A percentile compares a stretch with the other conserved stretches of the same genome.
Conservation (phyloP, 2,113 vertebrate genomes). For the Colossoma macropomum region DNA sequence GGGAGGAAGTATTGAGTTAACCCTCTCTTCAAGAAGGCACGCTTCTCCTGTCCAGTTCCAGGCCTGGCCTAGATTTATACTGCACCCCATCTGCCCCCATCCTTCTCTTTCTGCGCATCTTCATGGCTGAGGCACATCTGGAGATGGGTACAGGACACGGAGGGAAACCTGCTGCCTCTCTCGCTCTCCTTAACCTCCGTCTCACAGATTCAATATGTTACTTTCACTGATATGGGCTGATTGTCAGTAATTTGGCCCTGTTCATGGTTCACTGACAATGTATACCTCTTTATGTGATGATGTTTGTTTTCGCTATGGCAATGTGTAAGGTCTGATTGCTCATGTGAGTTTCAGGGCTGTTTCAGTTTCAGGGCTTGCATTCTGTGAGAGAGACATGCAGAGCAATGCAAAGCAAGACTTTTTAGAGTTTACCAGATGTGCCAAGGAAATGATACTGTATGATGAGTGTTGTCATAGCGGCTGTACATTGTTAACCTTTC, state of each 20-base stretch:
- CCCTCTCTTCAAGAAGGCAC: slow-evolving; percentile 46
- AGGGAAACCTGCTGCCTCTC: slow-evolving; percentile 24
- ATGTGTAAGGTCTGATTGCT: slow-evolving; percentile 60
- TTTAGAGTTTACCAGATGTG: slow-evolving; percentile 16
- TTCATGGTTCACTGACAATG: slow-evolving; percentile 49
- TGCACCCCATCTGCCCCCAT: not conserved
- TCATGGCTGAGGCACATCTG: slow-evolving; percentile 36
- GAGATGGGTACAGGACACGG: not conserved
- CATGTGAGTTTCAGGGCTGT: slow-evolving; percentile 48
- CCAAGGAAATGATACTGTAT: slow-evolving; percentile 5
- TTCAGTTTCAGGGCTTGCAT: slow-evolving; percentile 24
- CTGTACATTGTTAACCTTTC: not conserved
- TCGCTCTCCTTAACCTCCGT: slow-evolving; percentile 20
- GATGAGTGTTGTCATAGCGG: not conserved
- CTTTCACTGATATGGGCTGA: slow-evolving; percentile 30
- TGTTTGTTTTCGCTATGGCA: slow-evolving; percentile 59
- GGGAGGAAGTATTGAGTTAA: slow-evolving; percentile 62
- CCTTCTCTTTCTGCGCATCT: slow-evolving; percentile 22
- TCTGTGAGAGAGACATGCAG: slow-evolving; percentile 11
- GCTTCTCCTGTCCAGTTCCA: slow-evolving; percentile 58
- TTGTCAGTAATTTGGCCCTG: slow-evolving; percentile 33
- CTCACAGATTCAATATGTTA: slow-evolving; percentile 3
- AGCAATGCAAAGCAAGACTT: not conserved
- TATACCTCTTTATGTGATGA: slow-evolving; percentile 47
- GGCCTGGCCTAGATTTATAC: slow-evolving; percentile 60